Conservation (phyloP, 1,140 invertebrate genomes). For the Drosophila guanche region DNA sequence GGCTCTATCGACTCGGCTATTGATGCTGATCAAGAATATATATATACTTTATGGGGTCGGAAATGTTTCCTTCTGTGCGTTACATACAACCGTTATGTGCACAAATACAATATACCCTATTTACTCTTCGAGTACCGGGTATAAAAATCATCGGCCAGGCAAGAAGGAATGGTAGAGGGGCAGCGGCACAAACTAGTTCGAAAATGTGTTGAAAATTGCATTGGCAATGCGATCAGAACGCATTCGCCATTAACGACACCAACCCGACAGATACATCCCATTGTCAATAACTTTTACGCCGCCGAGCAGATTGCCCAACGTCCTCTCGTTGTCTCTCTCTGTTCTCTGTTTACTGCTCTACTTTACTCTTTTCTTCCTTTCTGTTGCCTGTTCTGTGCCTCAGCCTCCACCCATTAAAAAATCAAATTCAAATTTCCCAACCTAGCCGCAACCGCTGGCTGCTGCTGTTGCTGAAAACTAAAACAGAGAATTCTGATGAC, state of each 20-base stretch:
- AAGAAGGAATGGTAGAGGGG: background rate
- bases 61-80: too few species aligned
- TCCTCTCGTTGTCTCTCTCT: background rate
- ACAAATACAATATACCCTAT: too few species aligned
- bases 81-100: too few species aligned
- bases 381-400: background rate
- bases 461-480: slow-evolving; percentile 31
- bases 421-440: slow-evolving; percentile 81
- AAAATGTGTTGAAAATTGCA: slow-evolving; percentile 83
- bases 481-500: slow-evolving; percentile 46
- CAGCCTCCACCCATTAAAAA: slow-evolving; percentile 52
- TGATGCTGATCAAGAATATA: too few species aligned
- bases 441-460: slow-evolving; percentile 48
- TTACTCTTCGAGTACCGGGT: too few species aligned
- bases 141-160: slow-evolving; percentile 70
- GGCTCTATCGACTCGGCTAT: too few species aligned
- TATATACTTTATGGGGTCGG: too few species aligned
- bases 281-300: slow-evolving; percentile 83
- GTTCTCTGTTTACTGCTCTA: too few species aligned
- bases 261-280: slow-evolving; percentile 82
- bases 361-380: too few species aligned
- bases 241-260: slow-evolving; percentile 83
- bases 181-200: slow-evolving; percentile 37
- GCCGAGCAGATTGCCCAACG: slow-evolving; percentile 68
- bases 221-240: slow-evolving; percentile 82